Evolutionary conservation across 2,113 vertebrate species (phyloP), one percentile per base, ranked within the genome.

Genomic region (Heptranchias perlo): DNA sequence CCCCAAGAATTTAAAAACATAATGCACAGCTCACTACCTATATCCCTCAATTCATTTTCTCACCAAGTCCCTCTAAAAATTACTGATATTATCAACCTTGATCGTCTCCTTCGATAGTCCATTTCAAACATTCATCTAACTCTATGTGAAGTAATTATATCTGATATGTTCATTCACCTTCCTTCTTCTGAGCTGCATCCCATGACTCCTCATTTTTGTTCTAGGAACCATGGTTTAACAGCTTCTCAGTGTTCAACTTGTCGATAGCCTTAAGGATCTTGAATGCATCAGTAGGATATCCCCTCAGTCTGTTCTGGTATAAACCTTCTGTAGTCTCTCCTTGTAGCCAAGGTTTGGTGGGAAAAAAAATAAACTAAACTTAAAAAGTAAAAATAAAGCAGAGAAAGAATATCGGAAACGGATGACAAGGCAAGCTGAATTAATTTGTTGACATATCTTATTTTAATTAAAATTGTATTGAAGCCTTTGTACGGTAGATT

Each of bases 391-490:
- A 18, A 54, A 5, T 61, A 18, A 82, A 91, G 54, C 28, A 49
- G 31, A 91, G 87, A n/a, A 14, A n/a, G 47, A 87, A 31, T 52
- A 87, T 25, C 25, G 23, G 23, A 87, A 52, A 87, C 52, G 47
- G 84, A 16, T 58, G 54, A 91, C 4, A 18, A 91, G 31, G 13
- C 31, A 91, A 61, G 31, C 54, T 6, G 52, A 91, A 91, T 61
- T 91, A 91, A 58, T n/a, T 16, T 91, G 87, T 35, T 91, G 54
- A n/a, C 52, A n/a, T 91, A n/a, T 54, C 10, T 35, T 58, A 35
- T 35, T 58, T 54, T 91, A 92, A 61, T 92, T 92, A 35, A 92
- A 82, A 61, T 92, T 92, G 21, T 92, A 92, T n/a, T 92, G 87
- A 92, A n/a, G 54, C 28, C 31, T 89, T 89, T 18, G 54, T 92